Conservation (phyloP, 2,888 invertebrate species). For the Erannis defoliaria region DNA sequence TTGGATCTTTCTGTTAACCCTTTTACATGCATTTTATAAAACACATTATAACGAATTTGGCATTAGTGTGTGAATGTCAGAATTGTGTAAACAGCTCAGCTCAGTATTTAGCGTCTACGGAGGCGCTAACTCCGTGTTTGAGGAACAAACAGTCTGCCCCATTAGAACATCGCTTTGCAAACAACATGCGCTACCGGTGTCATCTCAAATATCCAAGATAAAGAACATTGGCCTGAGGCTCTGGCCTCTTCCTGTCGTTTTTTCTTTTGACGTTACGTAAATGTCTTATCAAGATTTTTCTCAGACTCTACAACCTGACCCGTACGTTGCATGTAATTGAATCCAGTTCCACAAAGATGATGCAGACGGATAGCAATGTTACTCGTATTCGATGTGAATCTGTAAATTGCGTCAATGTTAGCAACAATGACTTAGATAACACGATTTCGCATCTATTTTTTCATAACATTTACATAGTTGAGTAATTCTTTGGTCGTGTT, state of each 20-base stretch:
- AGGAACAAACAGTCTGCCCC: conserved; percentile 57
- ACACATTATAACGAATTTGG: conserved; percentile 30
- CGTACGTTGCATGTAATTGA: conserved; percentile 30
- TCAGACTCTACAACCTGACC: conserved; percentile 32
- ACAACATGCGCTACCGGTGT: conserved; percentile 44
- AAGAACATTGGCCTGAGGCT: conserved; percentile 4
- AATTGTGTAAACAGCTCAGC: conserved; percentile 54
- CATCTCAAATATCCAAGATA: conserved; percentile 30
- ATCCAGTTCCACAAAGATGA: conserved; percentile 41
- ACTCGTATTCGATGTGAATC: conserved; percentile 36
- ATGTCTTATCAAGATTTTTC: conserved; percentile 32
- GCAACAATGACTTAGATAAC: conserved; percentile 40
- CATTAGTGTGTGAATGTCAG: conserved; percentile 48
- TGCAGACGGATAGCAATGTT: conserved; percentile 30
- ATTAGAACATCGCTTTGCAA: conserved; percentile 51
- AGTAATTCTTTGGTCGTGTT: conserved; percentile 19
- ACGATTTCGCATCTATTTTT: conserved; percentile 31
- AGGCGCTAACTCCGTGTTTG: conserved; percentile 71
- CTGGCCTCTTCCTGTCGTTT: conserved; percentile 12
- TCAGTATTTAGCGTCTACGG: conserved; percentile 58
- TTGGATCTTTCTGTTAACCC: no score
- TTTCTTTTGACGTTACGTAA: conserved; percentile 14
- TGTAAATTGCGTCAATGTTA: conserved; percentile 37
- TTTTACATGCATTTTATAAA: background rate
- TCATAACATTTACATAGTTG: conserved; percentile 30